Evolutionary conservation across 2,113 vertebrate species (phyloP), one percentile per base, ranked within the genome.

Genomic region (Accipiter cooperii): DNA sequence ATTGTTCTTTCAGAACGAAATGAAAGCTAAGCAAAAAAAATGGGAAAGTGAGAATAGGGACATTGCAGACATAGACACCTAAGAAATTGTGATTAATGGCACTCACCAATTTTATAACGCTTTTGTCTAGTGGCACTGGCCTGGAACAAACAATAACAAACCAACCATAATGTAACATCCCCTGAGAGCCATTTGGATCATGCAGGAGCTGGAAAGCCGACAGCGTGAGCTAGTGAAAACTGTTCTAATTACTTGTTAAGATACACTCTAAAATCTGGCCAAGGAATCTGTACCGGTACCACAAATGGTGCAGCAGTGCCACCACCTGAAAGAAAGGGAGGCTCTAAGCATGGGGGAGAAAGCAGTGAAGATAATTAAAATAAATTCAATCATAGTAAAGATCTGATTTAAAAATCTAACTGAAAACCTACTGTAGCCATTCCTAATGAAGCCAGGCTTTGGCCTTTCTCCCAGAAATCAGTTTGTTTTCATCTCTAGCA

Each of bases 111-210:
- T 97, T 96, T 91, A 90, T 92, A 96, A 96, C 0, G 89, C 93
- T 93, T 97, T 97, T 97, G 95, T 97, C 94, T 96, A 75, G 94
- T 87, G 92, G 94, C 95, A 96, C 79, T 96, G 95, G 97, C 95
- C 95, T 96, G 96, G 97, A 97, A 97, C 91, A 97, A 96, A 96
- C 91, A 96, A 88, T 95, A 97, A 97, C 95, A 97, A 96, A 84
- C 91, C 95, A 96, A 96, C 93, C 94, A 95, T 91, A 97, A 96
- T 96, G 91, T 90, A 90, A 96, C 91, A 95, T 96, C 96, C 95
- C 96, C 87, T 68, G 97, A 88, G 95, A 97, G 89, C 91, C 91
- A 95, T 97, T 96, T 93, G 93, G 93, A 96, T 97, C 94, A 94
- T 85, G 82, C 58, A 90, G 87, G 82, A 88, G 93, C 93, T 92